phyloP scores from a whole-genome alignment of 2,113 vertebrate species.

The Todiramphus saurophagus region DNA sequence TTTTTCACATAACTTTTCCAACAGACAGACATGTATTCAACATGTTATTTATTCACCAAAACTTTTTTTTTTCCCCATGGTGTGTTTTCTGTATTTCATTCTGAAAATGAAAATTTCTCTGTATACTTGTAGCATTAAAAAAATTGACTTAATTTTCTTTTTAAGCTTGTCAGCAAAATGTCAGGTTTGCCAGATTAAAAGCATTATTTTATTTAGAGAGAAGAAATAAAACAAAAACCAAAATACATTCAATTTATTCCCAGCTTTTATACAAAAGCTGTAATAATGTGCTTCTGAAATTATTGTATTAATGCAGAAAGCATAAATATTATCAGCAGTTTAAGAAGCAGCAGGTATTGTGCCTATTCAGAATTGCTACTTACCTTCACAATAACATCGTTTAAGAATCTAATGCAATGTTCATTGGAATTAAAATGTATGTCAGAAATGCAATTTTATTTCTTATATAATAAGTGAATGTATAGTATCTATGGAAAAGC shows the following conservation, averaged over 20 bases:
- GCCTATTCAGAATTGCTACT: background rate
- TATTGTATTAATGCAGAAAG: background rate
- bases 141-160: background rate
- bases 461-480: background rate
- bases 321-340: background rate
- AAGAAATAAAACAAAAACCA: background rate
- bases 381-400: background rate
- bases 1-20: background rate
- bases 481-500: background rate
- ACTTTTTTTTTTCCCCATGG: background rate
- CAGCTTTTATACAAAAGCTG: background rate
- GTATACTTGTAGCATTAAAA: background rate
- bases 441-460: background rate
- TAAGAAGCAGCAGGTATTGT: background rate
- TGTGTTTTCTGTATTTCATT: background rate
- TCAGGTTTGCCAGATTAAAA: background rate
- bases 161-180: background rate
- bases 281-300: background rate
- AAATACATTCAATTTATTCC: background rate
- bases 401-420: background rate
- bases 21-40: background rate
- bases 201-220: background rate
- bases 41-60: background rate
- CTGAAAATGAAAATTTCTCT: background rate
- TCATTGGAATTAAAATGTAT: background rate